Evolutionary conservation across 2,797 vertebrate species (phyloP).

Genomic region (Semotilus atromaculatus): DNA sequence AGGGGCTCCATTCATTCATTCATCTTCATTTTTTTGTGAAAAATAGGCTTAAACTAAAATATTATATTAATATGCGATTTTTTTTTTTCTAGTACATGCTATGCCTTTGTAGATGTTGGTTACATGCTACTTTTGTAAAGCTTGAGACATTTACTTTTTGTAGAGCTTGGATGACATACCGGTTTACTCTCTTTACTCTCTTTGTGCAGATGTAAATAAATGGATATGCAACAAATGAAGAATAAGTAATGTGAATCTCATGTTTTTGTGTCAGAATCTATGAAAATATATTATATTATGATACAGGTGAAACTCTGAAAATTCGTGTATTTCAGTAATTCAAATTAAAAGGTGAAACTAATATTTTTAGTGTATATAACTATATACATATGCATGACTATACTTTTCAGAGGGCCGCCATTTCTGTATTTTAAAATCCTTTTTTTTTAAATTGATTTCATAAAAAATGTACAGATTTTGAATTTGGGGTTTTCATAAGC

Average conservation of each 20-base stretch:
- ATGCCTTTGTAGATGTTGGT: neutral
- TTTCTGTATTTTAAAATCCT: no score
- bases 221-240: neutral
- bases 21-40: neutral
- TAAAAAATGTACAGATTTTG: no score
- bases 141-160: no score
- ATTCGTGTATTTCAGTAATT: no score
- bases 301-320: no score
- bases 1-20: neutral
- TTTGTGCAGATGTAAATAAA: neutral
- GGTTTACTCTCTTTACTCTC: neutral
- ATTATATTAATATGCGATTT: neutral
- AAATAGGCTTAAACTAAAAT: neutral
- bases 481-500: no score
- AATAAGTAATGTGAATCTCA: neutral
- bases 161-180: neutral
- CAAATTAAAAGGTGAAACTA: no score
- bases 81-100: neutral
- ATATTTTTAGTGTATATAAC: no score
- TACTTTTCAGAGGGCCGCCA: no score
- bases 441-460: no score
- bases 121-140: neutral
- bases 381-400: no score
- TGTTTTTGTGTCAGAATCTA: no score
- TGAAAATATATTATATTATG: neutral